phyloP scores from a whole-genome alignment of 2,797 vertebrate genomes.

The Urocyon cinereoargenteus region DNA sequence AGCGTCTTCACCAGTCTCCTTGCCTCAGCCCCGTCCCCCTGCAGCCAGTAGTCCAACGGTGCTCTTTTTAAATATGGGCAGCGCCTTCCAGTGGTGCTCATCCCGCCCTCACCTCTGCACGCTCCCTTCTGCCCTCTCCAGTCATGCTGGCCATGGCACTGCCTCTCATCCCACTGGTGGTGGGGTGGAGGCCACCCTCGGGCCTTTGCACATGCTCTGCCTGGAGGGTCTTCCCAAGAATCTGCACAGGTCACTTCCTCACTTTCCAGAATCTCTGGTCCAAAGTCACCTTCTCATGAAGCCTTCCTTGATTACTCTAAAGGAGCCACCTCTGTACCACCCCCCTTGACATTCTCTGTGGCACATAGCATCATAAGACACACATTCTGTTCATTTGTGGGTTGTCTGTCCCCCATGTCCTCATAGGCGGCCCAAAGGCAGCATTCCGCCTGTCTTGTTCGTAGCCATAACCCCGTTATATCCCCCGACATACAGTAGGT shows the following conservation, averaged over 20 bases:
- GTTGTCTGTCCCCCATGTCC: not conserved
- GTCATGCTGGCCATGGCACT: rapidly evolving
- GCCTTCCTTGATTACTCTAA: not conserved
- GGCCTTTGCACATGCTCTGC: not conserved
- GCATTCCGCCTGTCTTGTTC: not conserved
- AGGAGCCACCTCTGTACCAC: not conserved
- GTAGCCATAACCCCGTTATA: not conserved
- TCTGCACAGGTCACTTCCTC: not conserved
- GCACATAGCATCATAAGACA: not conserved
- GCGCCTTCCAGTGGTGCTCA: not conserved
- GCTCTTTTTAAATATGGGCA: not conserved
- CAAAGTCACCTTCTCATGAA: not conserved
- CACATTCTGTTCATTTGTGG: not conserved
- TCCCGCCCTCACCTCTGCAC: not conserved
- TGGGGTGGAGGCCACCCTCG: not conserved
- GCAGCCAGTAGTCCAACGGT: not conserved
- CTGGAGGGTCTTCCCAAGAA: not conserved
- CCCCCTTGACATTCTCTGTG: not conserved
- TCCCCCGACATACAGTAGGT: not conserved
- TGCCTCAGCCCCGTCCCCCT: not conserved
- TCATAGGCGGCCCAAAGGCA: not conserved
- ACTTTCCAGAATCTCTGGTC: not conserved
- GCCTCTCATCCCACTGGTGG: not conserved
- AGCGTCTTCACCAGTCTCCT: not conserved
- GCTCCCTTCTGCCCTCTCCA: not conserved